These are phyloP conservation scores for Caenorhabditis tropicalis DNA, from an alignment of 1,140 invertebrate genomes.

Conservation along the genomic window DNA sequence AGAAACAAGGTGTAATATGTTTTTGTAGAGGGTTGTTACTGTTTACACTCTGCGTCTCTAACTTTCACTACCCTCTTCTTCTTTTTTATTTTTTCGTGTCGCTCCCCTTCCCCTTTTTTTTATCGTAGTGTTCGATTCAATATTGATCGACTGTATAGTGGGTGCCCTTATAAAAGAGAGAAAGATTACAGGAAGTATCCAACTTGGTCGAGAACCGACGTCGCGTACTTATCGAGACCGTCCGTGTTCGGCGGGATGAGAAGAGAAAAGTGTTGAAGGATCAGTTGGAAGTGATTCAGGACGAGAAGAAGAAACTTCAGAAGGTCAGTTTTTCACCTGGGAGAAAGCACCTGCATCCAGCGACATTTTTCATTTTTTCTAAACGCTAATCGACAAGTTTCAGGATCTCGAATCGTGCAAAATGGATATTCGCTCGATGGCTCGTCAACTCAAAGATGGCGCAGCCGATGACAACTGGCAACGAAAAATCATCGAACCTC, in stretches of 20 bases:
- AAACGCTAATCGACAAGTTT: background rate
- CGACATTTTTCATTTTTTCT: no score
- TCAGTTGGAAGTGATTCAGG: constrained; percentile 50
- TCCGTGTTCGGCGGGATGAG: constrained; percentile 51
- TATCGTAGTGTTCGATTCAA: background rate
- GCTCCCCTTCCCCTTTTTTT: background rate
- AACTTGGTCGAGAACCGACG: constrained; percentile 51
- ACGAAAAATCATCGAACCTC: constrained; percentile 27
- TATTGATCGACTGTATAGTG: no score
- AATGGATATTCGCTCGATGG: constrained; percentile 52
- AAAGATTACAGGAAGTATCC: constrained; percentile 53
- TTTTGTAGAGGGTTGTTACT: background rate
- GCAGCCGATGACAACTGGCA: constrained; percentile 10
- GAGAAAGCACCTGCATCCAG: no score
- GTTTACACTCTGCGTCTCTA: background rate
- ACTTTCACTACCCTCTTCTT: background rate
- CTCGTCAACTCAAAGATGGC: constrained; percentile 38
- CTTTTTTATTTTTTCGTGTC: background rate
- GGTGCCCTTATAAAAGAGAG: no score
- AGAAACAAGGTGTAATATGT: background rate
- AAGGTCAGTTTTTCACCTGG: constrained; percentile 31
- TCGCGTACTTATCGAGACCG: constrained; percentile 51
- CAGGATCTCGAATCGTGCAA: constrained; percentile 48
- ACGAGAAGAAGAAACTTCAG: constrained; percentile 55
- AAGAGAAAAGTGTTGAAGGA: constrained; percentile 54